phyloP scores from a whole-genome alignment of 2,888 invertebrate species.

The Auanema sp. region DNA sequence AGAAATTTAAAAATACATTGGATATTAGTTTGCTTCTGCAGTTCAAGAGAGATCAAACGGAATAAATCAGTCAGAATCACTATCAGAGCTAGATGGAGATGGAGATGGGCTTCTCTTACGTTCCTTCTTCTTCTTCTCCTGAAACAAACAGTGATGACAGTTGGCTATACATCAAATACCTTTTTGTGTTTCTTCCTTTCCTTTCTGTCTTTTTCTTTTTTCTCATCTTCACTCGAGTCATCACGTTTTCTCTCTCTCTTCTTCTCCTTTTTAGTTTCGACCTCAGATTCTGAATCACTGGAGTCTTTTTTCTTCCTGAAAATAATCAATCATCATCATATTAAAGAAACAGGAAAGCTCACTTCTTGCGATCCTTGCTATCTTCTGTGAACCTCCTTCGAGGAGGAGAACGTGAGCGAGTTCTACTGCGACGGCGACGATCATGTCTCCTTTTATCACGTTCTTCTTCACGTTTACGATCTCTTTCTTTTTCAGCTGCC shows the following conservation, averaged over 20 bases:
- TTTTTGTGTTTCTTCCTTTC: conserved; percentile 46
- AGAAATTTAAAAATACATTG: too few relatives aligned
- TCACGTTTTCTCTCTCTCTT: conserved; percentile 11
- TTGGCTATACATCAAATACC: conserved; percentile 15
- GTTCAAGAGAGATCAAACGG: conserved; percentile 6
- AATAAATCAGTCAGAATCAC: conserved; percentile 28
- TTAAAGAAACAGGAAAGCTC: background rate
- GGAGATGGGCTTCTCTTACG: conserved; percentile 32
- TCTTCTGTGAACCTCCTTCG: conserved; percentile 28
- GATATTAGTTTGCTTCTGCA: conserved; percentile 3
- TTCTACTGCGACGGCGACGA: conserved; percentile 11
- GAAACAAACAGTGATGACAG: conserved; percentile 17
- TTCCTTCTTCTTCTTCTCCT: conserved; percentile 47
- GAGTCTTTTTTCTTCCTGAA: conserved; percentile 16
- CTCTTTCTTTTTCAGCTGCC: conserved; percentile 11
- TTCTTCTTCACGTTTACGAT: conserved; percentile 14
- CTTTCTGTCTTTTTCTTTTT: conserved; percentile 15
- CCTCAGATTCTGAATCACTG: conserved; percentile 12
- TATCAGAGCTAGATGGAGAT: conserved; percentile 19
- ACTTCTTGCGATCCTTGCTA: conserved; percentile 15
- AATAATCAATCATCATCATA: background rate
- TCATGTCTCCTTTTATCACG: conserved; percentile 9
- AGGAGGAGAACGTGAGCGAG: conserved; percentile 14
- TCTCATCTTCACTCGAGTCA: conserved; percentile 9
- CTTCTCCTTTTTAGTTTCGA: conserved; percentile 9